A percentile compares a stretch with the other conserved stretches of the same genome.
These are phyloP conservation scores for Ypsolopha scabrella DNA, from an alignment of 2,888 invertebrate species.

Conservation along the genomic window DNA sequence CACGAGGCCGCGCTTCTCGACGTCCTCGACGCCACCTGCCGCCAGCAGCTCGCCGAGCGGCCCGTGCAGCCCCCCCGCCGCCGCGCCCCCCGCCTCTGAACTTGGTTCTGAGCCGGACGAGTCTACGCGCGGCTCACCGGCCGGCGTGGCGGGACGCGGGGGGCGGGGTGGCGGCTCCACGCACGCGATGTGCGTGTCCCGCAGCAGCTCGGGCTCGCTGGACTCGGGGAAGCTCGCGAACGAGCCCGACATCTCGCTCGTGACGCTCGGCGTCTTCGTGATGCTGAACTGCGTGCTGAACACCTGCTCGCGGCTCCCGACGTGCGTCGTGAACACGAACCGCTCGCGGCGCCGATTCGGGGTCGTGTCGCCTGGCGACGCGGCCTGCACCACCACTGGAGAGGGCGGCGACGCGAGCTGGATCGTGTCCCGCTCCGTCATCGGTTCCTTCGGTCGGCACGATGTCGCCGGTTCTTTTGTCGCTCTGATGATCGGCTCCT, in stretches of 20 bases:
- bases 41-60: constrained; percentile 22
- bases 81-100: constrained; percentile 61
- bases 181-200: constrained; percentile 16
- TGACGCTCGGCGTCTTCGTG: constrained; percentile 74
- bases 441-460: constrained; percentile 6
- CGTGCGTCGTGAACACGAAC: constrained; percentile 75
- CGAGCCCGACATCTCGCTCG: constrained; percentile 70
- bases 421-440: constrained; percentile 5
- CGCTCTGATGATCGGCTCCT: neutral
- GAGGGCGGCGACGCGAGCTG: neutral
- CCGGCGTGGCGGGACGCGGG: neutral
- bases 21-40: constrained; percentile 62
- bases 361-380: neutral
- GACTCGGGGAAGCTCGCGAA: constrained; percentile 70
- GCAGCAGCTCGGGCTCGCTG: constrained; percentile 15
- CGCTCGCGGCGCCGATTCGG: constrained; percentile 31
- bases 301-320: constrained; percentile 77
- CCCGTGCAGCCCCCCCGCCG: constrained; percentile 23
- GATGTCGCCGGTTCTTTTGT: constrained; percentile 5
- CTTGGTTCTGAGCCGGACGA: constrained; percentile 83
- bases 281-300: constrained; percentile 76
- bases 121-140: constrained; percentile 50
- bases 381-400: neutral
- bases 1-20: constrained; percentile 82
- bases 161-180: constrained; percentile 4